Evolutionary conservation across 2,113 vertebrate genomes (phyloP), one percentile per base, ranked within the genome.

Genomic region (Corydoras maculifer): DNA sequence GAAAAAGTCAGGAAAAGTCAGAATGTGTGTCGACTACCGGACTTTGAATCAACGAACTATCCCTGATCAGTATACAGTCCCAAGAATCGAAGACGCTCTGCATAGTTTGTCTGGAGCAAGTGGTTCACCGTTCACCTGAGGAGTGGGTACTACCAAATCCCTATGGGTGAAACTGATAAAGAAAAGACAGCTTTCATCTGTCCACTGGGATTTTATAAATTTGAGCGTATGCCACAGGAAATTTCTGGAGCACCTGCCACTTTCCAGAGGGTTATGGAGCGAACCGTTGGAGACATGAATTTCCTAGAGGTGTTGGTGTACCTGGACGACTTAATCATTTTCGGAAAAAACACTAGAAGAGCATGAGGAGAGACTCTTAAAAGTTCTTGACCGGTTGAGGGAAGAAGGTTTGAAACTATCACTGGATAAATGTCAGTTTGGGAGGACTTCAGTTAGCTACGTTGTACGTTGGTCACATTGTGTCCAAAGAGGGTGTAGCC

Each of bases 71-170:
- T 71, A 72, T 8, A 66, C 58, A 0, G 30, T 75, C 0, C 60
- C 68, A 0, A n/a, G 29, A 8, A 57, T 71, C 18, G 69, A 57
- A 10, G 58, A 74, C 65, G 60, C 73, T 61, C 7, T 78, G 0
- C 58, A 75, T 9, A 63, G 58, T 3, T 25, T 78, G 4, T 43
- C 51, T 51, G 74, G 67, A 80, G 67, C 10, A 68, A 61, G 3
- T 78, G 70, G 59, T 72, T 80, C 58, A 62, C 18, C 30, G 68
- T 81, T 10, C 15, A 78, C 11, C 15, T 77, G 9, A 65, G 64
- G 13, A 70, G 32, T 14, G 31, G 51, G 4, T 71, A 75, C 9
- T 78, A 68, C 8, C 72, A 78, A 29, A 75, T 78, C n/a, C 51
- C 58, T 14, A 72, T 75, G 65, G 55, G 51, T 9, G 25, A 59